phyloP scores from a whole-genome alignment of 2,113 vertebrate species.

The Psittacara wagleri region DNA sequence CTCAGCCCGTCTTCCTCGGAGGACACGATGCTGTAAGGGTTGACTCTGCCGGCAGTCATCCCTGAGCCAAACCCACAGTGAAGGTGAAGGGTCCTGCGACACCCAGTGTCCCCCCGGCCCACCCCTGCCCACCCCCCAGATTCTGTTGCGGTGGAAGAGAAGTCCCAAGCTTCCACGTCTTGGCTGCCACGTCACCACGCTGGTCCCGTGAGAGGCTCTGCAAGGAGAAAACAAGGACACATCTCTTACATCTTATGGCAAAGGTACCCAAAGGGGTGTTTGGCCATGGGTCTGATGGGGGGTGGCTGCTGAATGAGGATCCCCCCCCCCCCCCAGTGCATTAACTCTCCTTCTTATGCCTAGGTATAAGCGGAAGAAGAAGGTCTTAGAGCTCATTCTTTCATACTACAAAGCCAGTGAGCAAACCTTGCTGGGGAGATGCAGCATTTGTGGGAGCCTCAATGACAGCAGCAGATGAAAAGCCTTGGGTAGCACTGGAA shows the following conservation, averaged over 20 bases:
- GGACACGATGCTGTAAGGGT: slow-evolving; percentile 89
- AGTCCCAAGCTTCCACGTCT: slow-evolving; percentile 49
- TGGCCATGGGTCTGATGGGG: not conserved
- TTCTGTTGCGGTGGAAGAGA: not conserved
- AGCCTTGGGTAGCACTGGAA: not conserved
- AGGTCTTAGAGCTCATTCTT: not conserved
- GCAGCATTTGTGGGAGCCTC: not conserved
- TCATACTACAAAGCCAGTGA: fast-evolving
- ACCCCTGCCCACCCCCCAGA: slow-evolving; percentile 56
- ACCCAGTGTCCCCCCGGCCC: slow-evolving; percentile 4
- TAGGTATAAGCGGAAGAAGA: not conserved
- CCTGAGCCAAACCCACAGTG: slow-evolving; percentile 72
- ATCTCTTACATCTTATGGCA: not conserved
- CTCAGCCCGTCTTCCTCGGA: slow-evolving; percentile 91
- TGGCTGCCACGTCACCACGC: slow-evolving; percentile 13
- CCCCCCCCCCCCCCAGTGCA: not conserved
- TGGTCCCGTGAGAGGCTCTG: slow-evolving; percentile 53
- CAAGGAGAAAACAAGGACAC: slow-evolving; percentile 50
- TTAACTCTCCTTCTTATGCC: not conserved
- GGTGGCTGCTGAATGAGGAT: not conserved
- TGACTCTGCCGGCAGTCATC: slow-evolving; percentile 88
- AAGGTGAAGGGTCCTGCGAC: slow-evolving; percentile 4
- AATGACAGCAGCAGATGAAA: not conserved
- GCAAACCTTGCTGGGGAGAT: not conserved
- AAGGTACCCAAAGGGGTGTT: not conserved